Percentiles rank a stretch among this genome's conserved stretches.
Evolutionary conservation across 2,797 vertebrate genomes (phyloP).

Genomic region (Ambastaia sidthimunki): DNA sequence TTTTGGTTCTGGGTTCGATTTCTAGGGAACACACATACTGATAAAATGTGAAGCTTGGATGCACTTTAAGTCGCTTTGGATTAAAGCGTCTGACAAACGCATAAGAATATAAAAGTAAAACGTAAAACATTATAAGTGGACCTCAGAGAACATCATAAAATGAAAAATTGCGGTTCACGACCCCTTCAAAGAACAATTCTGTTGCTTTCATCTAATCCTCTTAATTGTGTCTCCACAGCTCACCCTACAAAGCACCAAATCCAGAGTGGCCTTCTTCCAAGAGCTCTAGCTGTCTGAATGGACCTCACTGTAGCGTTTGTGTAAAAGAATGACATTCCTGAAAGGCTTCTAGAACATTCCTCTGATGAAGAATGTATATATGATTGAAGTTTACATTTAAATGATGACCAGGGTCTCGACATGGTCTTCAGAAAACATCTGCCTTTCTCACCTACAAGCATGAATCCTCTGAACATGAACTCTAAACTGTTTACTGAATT

Average conservation of each 20-base stretch:
- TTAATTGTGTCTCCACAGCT: conserved; percentile 81
- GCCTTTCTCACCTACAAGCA: background rate
- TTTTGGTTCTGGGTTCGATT: too few species aligned
- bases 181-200: too few species aligned
- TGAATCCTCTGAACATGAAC: background rate
- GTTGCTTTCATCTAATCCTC: background rate
- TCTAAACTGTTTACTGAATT: background rate
- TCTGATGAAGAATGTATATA: background rate
- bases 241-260: conserved; percentile 94
- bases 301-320: conserved; percentile 41
- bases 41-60: too few species aligned
- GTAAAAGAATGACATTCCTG: conserved; percentile 27
- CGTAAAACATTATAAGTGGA: too few species aligned
- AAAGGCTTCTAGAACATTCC: conserved; percentile 7
- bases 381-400: conserved; percentile 31
- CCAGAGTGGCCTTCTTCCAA: conserved; percentile 95
- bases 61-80: too few species aligned
- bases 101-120: too few species aligned
- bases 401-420: background rate
- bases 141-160: too few species aligned
- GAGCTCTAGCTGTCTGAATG: conserved; percentile 80
- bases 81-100: too few species aligned
- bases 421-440: background rate
- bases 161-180: too few species aligned
- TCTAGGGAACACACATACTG: too few species aligned